Conservation (phyloP, 2,797 vertebrate genomes). For the Scyliorhinus canicula region DNA sequence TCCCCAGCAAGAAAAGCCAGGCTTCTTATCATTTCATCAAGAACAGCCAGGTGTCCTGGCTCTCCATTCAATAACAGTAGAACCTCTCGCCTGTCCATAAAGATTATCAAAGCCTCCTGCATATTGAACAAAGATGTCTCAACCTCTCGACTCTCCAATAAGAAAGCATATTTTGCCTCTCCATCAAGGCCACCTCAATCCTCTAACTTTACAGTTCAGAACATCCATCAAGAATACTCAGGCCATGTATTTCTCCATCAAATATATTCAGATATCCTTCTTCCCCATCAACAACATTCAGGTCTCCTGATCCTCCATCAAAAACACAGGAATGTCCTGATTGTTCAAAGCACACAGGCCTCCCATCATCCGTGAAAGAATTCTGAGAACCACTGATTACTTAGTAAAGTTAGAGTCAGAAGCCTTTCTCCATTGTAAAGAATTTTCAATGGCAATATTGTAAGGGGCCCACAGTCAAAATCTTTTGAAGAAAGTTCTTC, state of each 20-base stretch:
- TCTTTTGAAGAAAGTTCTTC: background rate
- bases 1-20: no score
- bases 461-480: background rate
- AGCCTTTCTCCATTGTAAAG: background rate
- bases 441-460: background rate
- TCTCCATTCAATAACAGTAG: background rate
- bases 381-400: background rate
- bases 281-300: background rate
- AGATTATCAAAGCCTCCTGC: background rate
- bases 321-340: background rate
- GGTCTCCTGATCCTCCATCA: background rate
- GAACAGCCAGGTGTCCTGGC: background rate
- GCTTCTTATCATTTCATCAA: no score
- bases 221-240: no score
- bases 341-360: background rate
- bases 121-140: background rate
- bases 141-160: background rate
- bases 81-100: background rate
- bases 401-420: background rate
- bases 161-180: background rate
- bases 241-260: background rate
- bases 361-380: background rate
- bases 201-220: no score
- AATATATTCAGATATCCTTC: background rate
- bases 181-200: background rate